These are phyloP conservation scores for Sphaeramia orbicularis DNA, from an alignment of 2,797 vertebrate genomes.

Conservation along the genomic window DNA sequence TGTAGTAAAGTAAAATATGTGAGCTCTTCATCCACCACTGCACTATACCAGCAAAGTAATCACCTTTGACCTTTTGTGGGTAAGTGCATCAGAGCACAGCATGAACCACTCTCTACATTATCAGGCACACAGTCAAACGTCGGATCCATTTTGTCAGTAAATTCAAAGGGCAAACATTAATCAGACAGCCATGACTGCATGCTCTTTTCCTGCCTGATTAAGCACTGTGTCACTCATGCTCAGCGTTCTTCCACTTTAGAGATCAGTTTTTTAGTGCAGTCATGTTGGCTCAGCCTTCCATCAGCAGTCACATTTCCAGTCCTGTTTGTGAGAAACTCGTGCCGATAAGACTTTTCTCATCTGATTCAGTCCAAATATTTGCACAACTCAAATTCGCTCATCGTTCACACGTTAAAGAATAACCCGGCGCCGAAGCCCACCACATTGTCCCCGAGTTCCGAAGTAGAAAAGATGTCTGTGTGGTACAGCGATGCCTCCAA, in stretches of 20 bases:
- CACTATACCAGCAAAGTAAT: slow-evolving; percentile 1
- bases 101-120: slow-evolving; percentile 19
- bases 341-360: neutral
- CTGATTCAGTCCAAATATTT: slow-evolving; percentile 11
- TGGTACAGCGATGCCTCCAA: slow-evolving; percentile 36
- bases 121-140: slow-evolving; percentile 42
- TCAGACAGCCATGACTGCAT: slow-evolving; percentile 61
- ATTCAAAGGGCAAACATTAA: slow-evolving; percentile 69
- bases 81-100: slow-evolving; percentile 18
- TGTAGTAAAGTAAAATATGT: neutral
- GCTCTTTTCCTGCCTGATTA: slow-evolving; percentile 72
- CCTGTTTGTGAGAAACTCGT: neutral
- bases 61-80: slow-evolving; percentile 34
- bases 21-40: neutral
- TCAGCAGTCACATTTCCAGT: slow-evolving; percentile 6
- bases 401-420: neutral
- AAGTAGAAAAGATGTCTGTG: slow-evolving; percentile 6
- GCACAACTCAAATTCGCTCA: neutral
- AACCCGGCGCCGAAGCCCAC: neutral
- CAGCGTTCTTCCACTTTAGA: slow-evolving; percentile 40
- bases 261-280: slow-evolving; percentile 31
- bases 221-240: slow-evolving; percentile 55
- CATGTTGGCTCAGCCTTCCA: slow-evolving; percentile 21
- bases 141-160: slow-evolving; percentile 67
- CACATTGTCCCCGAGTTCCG: slow-evolving; percentile 42